A percentile compares a stretch with the other conserved stretches of the same genome.
Evolutionary conservation across 2,888 invertebrate genomes (phyloP).

Genomic region (Podotricha telesiphe): DNA sequence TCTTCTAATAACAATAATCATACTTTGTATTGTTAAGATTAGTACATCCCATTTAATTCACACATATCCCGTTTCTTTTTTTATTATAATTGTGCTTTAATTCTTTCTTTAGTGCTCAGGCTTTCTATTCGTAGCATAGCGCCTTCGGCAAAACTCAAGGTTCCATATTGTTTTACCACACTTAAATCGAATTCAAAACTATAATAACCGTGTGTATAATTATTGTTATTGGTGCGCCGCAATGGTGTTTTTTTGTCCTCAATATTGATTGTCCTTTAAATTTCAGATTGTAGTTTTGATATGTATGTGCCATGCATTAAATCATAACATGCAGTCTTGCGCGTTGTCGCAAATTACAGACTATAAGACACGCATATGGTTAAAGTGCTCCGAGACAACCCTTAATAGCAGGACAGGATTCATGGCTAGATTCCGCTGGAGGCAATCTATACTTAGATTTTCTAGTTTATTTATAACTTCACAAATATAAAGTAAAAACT

Average conservation of each 20-base stretch:
- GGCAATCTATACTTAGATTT: conserved; percentile 48
- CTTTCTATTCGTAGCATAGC: too few species aligned
- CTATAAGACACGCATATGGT: conserved; percentile 64
- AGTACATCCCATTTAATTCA: too few species aligned
- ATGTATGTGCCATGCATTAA: conserved; percentile 45
- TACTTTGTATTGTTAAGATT: too few species aligned
- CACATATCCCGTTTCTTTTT: too few species aligned
- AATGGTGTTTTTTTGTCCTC: not conserved
- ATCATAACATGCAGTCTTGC: conserved; percentile 63
- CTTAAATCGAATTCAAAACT: too few species aligned
- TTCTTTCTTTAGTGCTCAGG: too few species aligned
- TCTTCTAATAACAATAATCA: not conserved
- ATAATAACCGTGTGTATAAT: too few species aligned
- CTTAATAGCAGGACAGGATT: conserved; percentile 73
- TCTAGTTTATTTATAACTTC: conserved; percentile 36
- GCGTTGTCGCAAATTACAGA: conserved; percentile 75
- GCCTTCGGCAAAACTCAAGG: too few species aligned
- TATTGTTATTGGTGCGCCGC: not conserved
- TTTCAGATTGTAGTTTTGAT: conserved; percentile 15
- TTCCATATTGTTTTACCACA: too few species aligned
- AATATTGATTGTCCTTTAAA: not conserved
- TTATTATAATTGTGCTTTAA: too few species aligned
- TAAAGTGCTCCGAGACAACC: conserved; percentile 69
- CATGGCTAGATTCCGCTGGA: conserved; percentile 59
- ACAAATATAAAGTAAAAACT: conserved; percentile 1